A percentile compares a stretch with the other conserved stretches of the same genome.
Conservation (phyloP, 2,888 invertebrate genomes). For the Drosophila atroscutellata region DNA sequence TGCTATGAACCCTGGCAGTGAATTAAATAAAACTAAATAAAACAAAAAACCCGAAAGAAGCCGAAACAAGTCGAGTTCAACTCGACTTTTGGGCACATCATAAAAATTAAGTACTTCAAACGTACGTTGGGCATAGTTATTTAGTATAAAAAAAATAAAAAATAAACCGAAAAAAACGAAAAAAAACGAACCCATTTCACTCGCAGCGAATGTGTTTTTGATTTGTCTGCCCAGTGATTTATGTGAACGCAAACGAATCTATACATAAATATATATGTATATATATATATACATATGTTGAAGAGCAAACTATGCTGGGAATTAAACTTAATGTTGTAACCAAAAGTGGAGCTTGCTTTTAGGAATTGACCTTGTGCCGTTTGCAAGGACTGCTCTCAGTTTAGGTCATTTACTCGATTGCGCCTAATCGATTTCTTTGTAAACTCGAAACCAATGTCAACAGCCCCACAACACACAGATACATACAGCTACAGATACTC, state of each 20-base stretch:
- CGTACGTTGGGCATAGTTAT: conserved; percentile 17
- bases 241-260: conserved; percentile 35
- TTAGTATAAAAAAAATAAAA: neutral
- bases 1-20: conserved; percentile 1
- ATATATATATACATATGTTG: neutral
- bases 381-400: conserved; percentile 42
- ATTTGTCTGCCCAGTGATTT: conserved; percentile 57
- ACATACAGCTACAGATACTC: conserved; percentile 35
- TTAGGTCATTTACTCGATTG: conserved; percentile 81
- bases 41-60: conserved; percentile 18
- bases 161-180: neutral
- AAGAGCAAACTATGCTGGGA: conserved; percentile 2
- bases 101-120: conserved; percentile 65
- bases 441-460: conserved; percentile 84
- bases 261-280: neutral
- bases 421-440: conserved; percentile 84
- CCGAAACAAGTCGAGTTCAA: conserved; percentile 31
- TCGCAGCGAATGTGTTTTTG: conserved; percentile 45
- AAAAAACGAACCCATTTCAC: neutral
- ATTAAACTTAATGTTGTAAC: conserved; percentile 23
- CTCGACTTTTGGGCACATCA: conserved; percentile 33
- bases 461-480: conserved; percentile 69
- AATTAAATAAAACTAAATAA: conserved; percentile 29
- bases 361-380: conserved; percentile 62
- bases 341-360: conserved; percentile 6